Percentiles rank a stretch among this genome's conserved stretches.
These are phyloP conservation scores for Dissostichus mawsoni DNA, from an alignment of 2,113 vertebrate species.

Conservation along the genomic window DNA sequence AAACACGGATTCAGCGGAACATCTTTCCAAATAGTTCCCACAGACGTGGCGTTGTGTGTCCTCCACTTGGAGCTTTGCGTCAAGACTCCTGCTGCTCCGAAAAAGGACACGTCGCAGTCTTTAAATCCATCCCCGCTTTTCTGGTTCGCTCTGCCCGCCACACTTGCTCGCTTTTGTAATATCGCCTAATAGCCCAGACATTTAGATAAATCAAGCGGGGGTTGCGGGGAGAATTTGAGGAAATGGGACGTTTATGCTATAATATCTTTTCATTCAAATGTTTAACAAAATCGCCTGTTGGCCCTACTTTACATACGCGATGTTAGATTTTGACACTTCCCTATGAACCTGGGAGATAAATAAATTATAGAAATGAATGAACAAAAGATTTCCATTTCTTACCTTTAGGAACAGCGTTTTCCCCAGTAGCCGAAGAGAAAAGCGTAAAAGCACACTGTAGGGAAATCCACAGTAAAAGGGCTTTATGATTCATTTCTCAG, in stretches of 20 bases:
- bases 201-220: not conserved
- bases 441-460: constrained; percentile 50
- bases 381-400: constrained; percentile 47
- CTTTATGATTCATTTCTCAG: constrained; percentile 68
- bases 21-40: constrained; percentile 39
- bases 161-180: constrained; percentile 41
- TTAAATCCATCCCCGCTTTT: constrained; percentile 55
- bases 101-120: constrained; percentile 68
- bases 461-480: constrained; percentile 65
- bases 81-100: constrained; percentile 15
- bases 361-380: constrained; percentile 7
- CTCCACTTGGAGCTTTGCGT: not conserved
- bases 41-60: constrained; percentile 56
- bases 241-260: not conserved
- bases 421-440: constrained; percentile 41
- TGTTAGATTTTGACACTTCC: not conserved
- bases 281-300: not conserved
- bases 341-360: not conserved
- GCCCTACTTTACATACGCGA: not conserved
- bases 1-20: constrained; percentile 63
- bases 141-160: constrained; percentile 20
- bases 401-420: constrained; percentile 74
- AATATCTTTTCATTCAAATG: not conserved
- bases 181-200: not conserved
- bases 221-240: not conserved